phyloP scores from a whole-genome alignment of 2,888 invertebrate genomes.

The Pachymerium ferrugineum region DNA sequence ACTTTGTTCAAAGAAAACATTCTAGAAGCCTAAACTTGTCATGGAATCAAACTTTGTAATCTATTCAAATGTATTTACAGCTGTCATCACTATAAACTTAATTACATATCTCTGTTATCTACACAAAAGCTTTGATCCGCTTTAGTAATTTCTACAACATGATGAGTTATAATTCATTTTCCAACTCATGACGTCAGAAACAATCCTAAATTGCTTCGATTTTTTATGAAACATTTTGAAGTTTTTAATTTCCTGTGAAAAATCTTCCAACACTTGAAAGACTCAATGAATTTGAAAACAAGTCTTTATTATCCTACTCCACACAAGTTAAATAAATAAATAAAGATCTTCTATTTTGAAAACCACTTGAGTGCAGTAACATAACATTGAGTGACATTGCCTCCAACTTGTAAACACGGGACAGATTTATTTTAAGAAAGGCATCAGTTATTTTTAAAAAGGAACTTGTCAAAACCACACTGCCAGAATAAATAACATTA shows the following conservation, averaged over 20 bases:
- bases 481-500: slow-evolving; percentile 21
- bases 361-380: slow-evolving; percentile 1
- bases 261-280: no score
- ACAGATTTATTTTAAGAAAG: slow-evolving; percentile 20
- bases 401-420: slow-evolving; percentile 13
- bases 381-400: slow-evolving; percentile 24
- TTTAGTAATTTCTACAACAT: no score
- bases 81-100: slow-evolving; percentile 20
- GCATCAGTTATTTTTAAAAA: slow-evolving; percentile 24
- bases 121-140: background rate
- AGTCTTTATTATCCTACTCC: background rate
- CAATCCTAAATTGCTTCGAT: no score
- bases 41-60: background rate
- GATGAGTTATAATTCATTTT: no score
- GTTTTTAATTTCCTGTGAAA: no score
- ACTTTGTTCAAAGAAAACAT: slow-evolving; percentile 24
- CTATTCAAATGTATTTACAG: slow-evolving; percentile 14
- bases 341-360: background rate
- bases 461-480: slow-evolving; percentile 25
- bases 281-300: no score
- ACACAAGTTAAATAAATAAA: background rate
- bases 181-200: no score
- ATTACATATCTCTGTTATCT: background rate
- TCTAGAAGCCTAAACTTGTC: slow-evolving; percentile 19
- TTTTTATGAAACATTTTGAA: no score